Evolutionary conservation across 2,797 vertebrate genomes (phyloP).

Genomic region (Smutsia gigantea): DNA sequence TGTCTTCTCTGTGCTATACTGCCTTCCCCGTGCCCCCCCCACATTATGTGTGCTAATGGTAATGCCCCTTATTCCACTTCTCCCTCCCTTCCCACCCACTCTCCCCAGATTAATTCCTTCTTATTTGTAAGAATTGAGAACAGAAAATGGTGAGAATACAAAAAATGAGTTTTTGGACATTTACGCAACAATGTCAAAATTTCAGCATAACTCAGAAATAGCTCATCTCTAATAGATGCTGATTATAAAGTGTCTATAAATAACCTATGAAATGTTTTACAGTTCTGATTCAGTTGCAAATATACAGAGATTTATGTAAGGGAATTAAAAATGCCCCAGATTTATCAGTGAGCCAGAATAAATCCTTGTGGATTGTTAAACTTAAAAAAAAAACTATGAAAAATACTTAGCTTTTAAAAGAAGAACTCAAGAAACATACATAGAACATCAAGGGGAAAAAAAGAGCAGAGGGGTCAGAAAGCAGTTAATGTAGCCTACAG

Average conservation of each 20-base stretch:
- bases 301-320: conserved; percentile 40
- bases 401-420: conserved; percentile 41
- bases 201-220: neutral
- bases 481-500: neutral
- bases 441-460: neutral
- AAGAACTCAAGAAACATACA: conserved; percentile 27
- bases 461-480: neutral
- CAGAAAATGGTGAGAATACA: neutral
- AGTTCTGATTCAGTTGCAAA: conserved; percentile 6
- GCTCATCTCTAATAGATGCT: neutral
- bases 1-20: too few relatives aligned
- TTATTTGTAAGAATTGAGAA: conserved; percentile 5
- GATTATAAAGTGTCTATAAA: neutral
- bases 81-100: too few relatives aligned
- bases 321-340: conserved; percentile 21
- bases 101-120: neutral
- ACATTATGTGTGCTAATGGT: too few relatives aligned
- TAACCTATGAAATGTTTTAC: neutral
- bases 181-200: neutral
- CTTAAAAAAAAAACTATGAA: neutral
- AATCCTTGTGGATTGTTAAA: neutral
- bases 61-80: too few relatives aligned
- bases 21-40: too few relatives aligned
- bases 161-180: neutral
- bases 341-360: conserved; percentile 10